A percentile compares a stretch with the other conserved stretches of the same genome.
phyloP scores from a whole-genome alignment of 2,888 invertebrate genomes.

The Keiferia lycopersicella region DNA sequence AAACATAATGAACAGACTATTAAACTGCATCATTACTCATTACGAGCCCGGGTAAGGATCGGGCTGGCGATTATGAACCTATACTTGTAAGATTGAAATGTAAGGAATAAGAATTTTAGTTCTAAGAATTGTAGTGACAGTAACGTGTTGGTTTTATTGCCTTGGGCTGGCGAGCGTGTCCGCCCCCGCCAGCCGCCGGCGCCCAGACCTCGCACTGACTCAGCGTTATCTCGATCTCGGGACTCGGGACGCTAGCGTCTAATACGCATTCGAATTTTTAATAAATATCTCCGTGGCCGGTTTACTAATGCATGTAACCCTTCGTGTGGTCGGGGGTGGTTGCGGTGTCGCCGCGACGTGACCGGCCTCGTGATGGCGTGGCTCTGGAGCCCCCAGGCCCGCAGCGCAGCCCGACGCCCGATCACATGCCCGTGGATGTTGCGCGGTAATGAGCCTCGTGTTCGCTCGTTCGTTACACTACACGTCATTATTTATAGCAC shows the following conservation, averaged over 20 bases:
- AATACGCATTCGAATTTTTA: constrained; percentile 17
- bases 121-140: neutral
- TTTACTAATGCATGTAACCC: constrained; percentile 8
- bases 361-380: neutral
- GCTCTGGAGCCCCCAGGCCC: neutral
- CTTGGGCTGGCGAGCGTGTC: neutral
- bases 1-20: constrained; percentile 17
- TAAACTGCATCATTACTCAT: constrained; percentile 17
- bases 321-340: neutral
- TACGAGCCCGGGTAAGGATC: constrained; percentile 2
- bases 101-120: neutral
- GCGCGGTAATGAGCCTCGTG: constrained; percentile 6
- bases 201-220: neutral
- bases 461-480: constrained; percentile 9
- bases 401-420: neutral
- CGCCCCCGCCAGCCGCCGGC: constrained; percentile 1
- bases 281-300: constrained; percentile 5
- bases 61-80: neutral
- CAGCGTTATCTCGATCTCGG: neutral
- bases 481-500: constrained; percentile 21
- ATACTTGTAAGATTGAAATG: constrained; percentile 6
- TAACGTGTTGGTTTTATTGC: neutral
- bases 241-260: neutral
- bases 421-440: neutral
- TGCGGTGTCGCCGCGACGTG: constrained; percentile 1